Evolutionary conservation across 2,797 vertebrate genomes (phyloP), one percentile per base, ranked within the genome.

Genomic region (Nyctalus aviator): DNA sequence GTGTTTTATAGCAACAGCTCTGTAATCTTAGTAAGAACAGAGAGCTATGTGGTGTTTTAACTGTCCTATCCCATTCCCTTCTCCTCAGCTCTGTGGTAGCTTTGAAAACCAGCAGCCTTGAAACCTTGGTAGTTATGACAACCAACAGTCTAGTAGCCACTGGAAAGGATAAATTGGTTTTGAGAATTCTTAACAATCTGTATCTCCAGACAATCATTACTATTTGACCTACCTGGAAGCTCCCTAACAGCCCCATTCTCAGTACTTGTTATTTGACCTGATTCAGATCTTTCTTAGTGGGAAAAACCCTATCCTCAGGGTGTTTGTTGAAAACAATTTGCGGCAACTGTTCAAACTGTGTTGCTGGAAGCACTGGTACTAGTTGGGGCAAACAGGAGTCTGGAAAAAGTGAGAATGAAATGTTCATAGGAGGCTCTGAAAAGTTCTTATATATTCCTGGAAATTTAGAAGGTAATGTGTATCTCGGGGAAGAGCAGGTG

Each of bases 241-340:
- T 37, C 55, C 44, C 8, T 10, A 32, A 79, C 8, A 81, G 17
- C 41, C 50, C 15, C 50, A 44, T 48, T 62, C 6, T 50, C 18
- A 77, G 30, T 35, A n/a, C 32, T 92, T 82, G 68, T 77, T 87
- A 85, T 66, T 3, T 90, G 62, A 84, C n/a, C 13, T 44, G 4
- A 82, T 14, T 85, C 72, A 71, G 75, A 91, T 35, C 32, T 91
- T 69, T 21, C 14, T 75, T 25, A 73, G 5, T 37, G 27, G 53
- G n/a, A 78, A 92, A 92, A 81, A 25, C 17, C 20, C 37, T 77
- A 11, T 20, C 6, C 25, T 81, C 18, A 62, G n/a, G 46, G 30
- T 55, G 25, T 91, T 91, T 75, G 81, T 72, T 92, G 37, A 81
- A 87, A 95, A 93, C 64, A 83, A 88, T 32, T 41, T 44, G 55